Evolutionary conservation across 2,888 invertebrate genomes (phyloP).

Genomic region (Galeopsomyia nigrocyanea): DNA sequence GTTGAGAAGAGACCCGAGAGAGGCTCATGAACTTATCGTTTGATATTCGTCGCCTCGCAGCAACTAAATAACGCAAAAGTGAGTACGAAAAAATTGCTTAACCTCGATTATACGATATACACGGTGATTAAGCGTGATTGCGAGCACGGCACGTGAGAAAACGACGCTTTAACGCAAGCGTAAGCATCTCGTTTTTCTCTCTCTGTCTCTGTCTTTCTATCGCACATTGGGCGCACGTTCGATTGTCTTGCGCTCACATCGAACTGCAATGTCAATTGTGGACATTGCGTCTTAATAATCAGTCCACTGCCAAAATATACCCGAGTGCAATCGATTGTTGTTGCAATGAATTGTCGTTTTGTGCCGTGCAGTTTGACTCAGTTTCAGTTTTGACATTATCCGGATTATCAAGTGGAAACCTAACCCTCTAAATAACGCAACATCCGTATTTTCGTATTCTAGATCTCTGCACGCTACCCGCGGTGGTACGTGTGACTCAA

Average conservation of each 20-base stretch:
- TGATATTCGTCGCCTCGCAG: slow-evolving; percentile 30
- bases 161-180: background rate
- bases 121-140: background rate
- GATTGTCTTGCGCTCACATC: slow-evolving; percentile 1
- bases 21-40: slow-evolving; percentile 43
- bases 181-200: background rate
- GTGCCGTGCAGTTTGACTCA: background rate
- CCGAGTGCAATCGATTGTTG: background rate
- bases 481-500: slow-evolving; percentile 2
- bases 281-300: background rate
- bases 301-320: background rate
- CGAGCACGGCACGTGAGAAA: background rate
- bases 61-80: slow-evolving; percentile 23
- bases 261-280: slow-evolving; percentile 23
- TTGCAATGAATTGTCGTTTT: background rate
- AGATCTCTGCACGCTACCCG: background rate
- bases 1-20: background rate
- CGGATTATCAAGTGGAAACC: slow-evolving; percentile 6
- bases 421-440: slow-evolving; percentile 11
- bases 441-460: slow-evolving; percentile 30
- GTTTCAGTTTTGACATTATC: background rate
- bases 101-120: background rate
- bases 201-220: background rate
- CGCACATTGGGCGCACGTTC: no score
- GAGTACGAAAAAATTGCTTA: background rate